These are phyloP conservation scores for Sebastes fasciatus DNA, from an alignment of 2,113 vertebrate species.

Conservation along the genomic window DNA sequence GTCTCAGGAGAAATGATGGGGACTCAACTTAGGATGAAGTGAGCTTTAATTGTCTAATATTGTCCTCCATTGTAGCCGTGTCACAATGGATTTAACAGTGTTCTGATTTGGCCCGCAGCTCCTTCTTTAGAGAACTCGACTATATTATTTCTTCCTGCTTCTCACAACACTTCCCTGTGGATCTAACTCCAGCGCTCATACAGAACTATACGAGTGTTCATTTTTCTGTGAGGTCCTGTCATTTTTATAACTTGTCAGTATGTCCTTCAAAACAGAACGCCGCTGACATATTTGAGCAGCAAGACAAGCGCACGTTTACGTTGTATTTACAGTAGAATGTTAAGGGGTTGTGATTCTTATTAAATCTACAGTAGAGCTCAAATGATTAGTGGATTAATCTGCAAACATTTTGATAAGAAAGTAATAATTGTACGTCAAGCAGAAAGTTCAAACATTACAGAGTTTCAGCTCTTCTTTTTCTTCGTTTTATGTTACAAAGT, in stretches of 20 bases:
- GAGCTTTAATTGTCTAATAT: slow-evolving; percentile 27
- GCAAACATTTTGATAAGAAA: no score
- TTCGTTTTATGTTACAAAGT: no score
- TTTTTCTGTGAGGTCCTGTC: not conserved
- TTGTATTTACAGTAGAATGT: not conserved
- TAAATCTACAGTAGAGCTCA: not conserved
- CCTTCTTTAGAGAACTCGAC: not conserved
- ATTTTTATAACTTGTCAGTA: no score
- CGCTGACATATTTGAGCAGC: no score
- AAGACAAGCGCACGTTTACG: no score
- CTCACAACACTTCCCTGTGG: not conserved
- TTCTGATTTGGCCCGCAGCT: slow-evolving; percentile 7
- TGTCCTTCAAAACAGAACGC: not conserved
- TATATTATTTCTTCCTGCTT: not conserved
- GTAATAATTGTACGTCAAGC: no score
- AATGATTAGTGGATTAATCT: not conserved
- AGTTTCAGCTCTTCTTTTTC: no score
- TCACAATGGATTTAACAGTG: slow-evolving; percentile 40
- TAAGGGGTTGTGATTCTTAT: not conserved
- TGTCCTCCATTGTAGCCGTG: slow-evolving; percentile 10
- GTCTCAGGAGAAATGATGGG: slow-evolving; percentile 17
- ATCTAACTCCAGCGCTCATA: not conserved
- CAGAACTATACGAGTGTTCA: no score
- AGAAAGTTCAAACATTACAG: no score
- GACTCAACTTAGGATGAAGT: slow-evolving; percentile 14